Conservation (phyloP, 2,888 invertebrate species). For the Stenurella melanura region DNA sequence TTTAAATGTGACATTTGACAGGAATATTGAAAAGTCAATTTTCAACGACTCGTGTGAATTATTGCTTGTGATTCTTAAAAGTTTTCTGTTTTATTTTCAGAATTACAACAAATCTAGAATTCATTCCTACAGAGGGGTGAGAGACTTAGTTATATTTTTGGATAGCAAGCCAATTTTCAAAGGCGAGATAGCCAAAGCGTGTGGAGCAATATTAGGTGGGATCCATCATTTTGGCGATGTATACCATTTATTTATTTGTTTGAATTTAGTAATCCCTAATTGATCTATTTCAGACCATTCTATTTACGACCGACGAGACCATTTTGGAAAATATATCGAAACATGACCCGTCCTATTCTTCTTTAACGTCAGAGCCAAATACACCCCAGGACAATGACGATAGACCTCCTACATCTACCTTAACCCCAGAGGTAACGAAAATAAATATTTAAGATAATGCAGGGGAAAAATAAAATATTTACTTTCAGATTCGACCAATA, state of each 20-base stretch:
- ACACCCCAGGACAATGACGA: slow-evolving; percentile 68
- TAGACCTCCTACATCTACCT: slow-evolving; percentile 79
- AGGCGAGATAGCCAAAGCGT: slow-evolving; percentile 88
- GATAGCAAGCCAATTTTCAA: slow-evolving; percentile 83
- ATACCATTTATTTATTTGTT: slow-evolving; percentile 64
- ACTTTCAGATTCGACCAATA: slow-evolving; percentile 56
- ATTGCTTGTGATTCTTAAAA: too few relatives aligned
- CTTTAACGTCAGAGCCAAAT: slow-evolving; percentile 66
- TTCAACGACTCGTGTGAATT: too few relatives aligned
- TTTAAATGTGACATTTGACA: too few relatives aligned
- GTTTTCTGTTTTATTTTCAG: slow-evolving; percentile 72
- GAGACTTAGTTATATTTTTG: slow-evolving; percentile 81
- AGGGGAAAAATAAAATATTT: neutral
- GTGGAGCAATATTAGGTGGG: slow-evolving; percentile 82
- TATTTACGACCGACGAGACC: slow-evolving; percentile 86
- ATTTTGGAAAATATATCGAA: slow-evolving; percentile 80
- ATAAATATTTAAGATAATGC: neutral
- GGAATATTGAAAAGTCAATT: too few relatives aligned
- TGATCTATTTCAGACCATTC: slow-evolving; percentile 81
- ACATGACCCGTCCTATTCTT: slow-evolving; percentile 74
- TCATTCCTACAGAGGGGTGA: slow-evolving; percentile 86
- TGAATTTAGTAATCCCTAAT: neutral
- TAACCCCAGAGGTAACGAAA: slow-evolving; percentile 66
- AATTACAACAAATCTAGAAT: slow-evolving; percentile 93
- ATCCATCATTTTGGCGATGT: slow-evolving; percentile 84